Evolutionary conservation across 2,113 vertebrate genomes (phyloP), one percentile per base, ranked within the genome.

Genomic region (Halichoeres trimaculatus): DNA sequence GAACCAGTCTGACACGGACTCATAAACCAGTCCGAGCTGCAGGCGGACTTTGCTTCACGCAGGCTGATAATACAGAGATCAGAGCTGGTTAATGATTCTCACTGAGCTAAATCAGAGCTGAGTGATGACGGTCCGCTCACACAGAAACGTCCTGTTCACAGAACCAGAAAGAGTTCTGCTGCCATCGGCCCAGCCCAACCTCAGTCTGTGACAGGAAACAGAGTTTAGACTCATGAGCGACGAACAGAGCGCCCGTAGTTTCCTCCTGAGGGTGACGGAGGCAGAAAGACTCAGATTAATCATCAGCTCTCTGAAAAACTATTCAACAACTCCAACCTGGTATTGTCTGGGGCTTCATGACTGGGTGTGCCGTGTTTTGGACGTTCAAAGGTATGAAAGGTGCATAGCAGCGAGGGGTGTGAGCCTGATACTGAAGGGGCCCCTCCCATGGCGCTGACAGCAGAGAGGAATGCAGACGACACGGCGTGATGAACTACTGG

Each of bases 331-430:
- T n/a, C n/a, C n/a, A n/a, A 64, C 45, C 67, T 16, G 20, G 6
- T 7, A 6, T 1, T 51, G 52, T 56, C 48, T 74, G 65, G 14
- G 66, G 22, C 11, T 36, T 57, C 50, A 52, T 61, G 5, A 11
- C 8, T 63, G 66, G 91, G 90, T 65, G 90, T 88, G 88, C 9
- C 74, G 0, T 54, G 60, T 64, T 45, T 41, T 53, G 38, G 13
- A 12, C 4, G 20, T 62, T 69, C 19, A 64, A 59, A 91, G 56
- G 78, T 78, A 89, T 88, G 82, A 80, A 71, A 50, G 23, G 50
- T 80, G 43, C 84, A 90, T 93, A 88, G 73, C 89, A 74, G 1
- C 9, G 19, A 17, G 24, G 84, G 92, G 92, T 86, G 93, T 89
- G 86, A 80, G 83, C 36, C 41, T 13, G 10, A 66, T 47, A 63